phyloP scores from a whole-genome alignment of 1,140 invertebrate genomes.

The Sinella curviseta region DNA sequence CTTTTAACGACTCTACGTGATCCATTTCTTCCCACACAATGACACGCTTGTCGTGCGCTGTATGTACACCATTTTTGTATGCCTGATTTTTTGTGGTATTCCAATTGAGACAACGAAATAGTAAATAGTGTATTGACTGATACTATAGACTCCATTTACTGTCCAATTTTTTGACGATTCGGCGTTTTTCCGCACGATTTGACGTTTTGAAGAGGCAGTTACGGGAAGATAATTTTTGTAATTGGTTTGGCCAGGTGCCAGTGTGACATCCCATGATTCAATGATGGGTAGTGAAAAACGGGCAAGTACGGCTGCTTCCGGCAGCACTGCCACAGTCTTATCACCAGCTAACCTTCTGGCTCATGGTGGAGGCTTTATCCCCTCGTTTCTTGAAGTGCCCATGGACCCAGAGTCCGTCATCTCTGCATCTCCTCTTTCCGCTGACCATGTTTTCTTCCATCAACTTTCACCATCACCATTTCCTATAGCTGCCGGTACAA shows the following conservation, averaged over 20 bases:
- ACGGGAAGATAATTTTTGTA: conserved; percentile 24
- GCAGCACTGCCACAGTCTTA: conserved; percentile 51
- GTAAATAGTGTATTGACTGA: background rate
- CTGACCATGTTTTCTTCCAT: conserved; percentile 49
- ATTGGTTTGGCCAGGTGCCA: conserved; percentile 47
- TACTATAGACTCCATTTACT: no score
- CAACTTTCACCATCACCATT: conserved; percentile 41
- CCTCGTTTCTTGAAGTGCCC: conserved; percentile 48
- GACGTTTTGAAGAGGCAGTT: conserved; percentile 5
- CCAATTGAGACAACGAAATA: no score
- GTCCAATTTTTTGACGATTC: background rate
- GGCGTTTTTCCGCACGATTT: conserved; percentile 8
- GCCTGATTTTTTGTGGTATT: no score
- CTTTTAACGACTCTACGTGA: no score
- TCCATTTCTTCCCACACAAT: no score
- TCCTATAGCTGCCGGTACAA: conserved; percentile 29
- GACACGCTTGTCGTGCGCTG: no score
- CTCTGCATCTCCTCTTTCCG: conserved; percentile 44
- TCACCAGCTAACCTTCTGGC: conserved; percentile 41
- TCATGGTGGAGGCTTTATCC: conserved; percentile 45
- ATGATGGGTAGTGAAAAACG: conserved; percentile 48
- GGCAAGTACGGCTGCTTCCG: conserved; percentile 48
- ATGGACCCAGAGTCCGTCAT: conserved; percentile 41
- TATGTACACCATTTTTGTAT: no score
- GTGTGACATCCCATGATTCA: conserved; percentile 50